Conservation (phyloP, 2,113 vertebrate species). For the Phyllostomus hastatus region DNA sequence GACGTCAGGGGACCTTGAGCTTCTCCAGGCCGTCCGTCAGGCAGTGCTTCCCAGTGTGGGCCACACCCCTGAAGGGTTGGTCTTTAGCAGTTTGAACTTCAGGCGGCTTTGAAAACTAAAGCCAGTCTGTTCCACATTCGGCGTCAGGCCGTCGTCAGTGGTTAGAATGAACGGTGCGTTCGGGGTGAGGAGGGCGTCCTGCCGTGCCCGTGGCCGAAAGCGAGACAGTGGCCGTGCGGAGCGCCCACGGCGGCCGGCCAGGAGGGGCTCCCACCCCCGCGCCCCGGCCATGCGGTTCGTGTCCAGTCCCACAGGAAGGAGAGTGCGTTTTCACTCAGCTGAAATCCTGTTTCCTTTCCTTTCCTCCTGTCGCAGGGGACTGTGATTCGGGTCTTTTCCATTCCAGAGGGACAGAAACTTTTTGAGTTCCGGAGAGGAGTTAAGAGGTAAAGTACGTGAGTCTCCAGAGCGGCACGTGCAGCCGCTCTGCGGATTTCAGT, state of each 20-base stretch:
- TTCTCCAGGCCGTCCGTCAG: neutral
- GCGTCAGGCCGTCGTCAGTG: accelerated
- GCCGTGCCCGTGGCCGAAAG: accelerated
- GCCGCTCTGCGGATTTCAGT: neutral
- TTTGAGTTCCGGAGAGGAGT: conserved; percentile 99
- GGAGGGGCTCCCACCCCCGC: neutral
- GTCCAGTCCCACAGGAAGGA: neutral
- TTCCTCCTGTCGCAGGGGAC: conserved; percentile 86
- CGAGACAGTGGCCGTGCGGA: neutral
- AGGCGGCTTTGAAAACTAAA: neutral
- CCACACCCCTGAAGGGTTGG: accelerated
- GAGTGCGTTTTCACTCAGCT: neutral
- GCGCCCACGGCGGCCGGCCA: accelerated
- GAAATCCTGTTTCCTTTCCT: neutral
- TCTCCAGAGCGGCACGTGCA: neutral
- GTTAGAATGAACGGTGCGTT: neutral
- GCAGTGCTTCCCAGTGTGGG: accelerated
- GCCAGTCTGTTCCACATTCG: accelerated
- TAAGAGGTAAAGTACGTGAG: conserved; percentile 87
- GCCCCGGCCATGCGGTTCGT: accelerated
- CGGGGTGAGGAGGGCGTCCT: neutral
- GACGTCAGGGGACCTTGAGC: neutral
- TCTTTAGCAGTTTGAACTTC: neutral
- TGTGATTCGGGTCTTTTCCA: conserved; percentile 98
- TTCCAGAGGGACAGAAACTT: conserved; percentile 98